Evolutionary conservation across 2,113 vertebrate genomes (phyloP).

Genomic region (Vimba vimba): DNA sequence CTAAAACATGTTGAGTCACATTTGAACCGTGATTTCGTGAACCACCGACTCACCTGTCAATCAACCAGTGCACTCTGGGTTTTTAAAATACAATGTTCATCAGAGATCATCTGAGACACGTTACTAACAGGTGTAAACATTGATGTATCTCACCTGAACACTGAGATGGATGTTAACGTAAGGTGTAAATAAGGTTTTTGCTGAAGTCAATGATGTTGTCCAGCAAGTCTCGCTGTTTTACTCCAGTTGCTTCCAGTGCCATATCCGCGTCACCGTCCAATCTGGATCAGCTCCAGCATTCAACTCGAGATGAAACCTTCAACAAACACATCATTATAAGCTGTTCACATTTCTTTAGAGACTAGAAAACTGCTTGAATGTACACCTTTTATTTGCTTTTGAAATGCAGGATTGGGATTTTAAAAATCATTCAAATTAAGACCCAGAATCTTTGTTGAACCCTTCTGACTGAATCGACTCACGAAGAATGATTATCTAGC

Average conservation of each 20-base stretch:
- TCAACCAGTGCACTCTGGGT: neutral
- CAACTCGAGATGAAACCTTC: constrained; percentile 51
- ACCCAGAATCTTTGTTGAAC: too few species aligned
- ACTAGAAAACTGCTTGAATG: neutral
- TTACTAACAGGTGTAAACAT: neutral
- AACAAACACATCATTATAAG: constrained; percentile 32
- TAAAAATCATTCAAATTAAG: neutral
- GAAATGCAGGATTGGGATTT: neutral
- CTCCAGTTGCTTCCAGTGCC: constrained; percentile 65
- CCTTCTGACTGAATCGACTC: neutral
- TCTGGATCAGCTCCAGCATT: neutral
- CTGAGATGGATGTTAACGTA: neutral
- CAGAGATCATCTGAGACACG: neutral
- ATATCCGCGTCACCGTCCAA: constrained; percentile 65
- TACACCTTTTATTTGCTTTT: neutral
- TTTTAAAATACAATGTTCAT: neutral
- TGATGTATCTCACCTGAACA: neutral
- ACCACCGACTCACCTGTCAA: neutral
- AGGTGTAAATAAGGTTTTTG: neutral
- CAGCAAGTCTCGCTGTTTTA: constrained; percentile 14
- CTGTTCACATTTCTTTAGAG: neutral
- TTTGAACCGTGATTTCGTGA: neutral
- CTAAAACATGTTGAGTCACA: neutral
- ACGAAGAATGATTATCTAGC: neutral
- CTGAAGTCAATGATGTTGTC: neutral